These are phyloP conservation scores for Anguilla anguilla DNA, from an alignment of 2,797 vertebrate species.

Conservation along the genomic window DNA sequence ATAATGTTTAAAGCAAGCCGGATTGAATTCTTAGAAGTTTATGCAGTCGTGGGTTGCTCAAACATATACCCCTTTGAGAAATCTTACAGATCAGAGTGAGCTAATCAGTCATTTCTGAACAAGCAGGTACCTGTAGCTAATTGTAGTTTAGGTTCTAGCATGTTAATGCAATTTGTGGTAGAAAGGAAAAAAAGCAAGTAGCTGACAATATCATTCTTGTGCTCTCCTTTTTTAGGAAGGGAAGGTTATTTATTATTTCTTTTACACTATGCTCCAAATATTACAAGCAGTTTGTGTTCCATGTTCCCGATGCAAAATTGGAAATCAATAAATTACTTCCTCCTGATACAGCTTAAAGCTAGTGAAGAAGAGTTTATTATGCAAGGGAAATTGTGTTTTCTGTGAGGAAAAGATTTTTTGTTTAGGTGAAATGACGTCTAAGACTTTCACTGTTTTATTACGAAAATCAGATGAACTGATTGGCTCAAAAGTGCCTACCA, in stretches of 20 bases:
- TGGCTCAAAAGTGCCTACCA: background rate
- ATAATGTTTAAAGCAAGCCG: background rate
- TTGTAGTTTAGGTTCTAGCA: background rate
- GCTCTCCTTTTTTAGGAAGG: background rate
- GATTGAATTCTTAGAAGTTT: background rate
- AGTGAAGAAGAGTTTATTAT: too few relatives aligned
- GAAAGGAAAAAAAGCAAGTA: background rate
- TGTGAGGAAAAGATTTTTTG: background rate
- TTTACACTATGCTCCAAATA: background rate
- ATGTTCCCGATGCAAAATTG: background rate
- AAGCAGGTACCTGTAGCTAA: conserved; percentile 21
- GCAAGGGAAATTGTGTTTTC: background rate
- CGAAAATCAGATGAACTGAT: background rate
- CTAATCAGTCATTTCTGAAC: conserved; percentile 6
- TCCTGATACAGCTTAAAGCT: background rate
- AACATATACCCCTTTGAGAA: background rate
- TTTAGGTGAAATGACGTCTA: background rate
- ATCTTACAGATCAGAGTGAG: background rate
- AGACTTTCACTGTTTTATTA: background rate
- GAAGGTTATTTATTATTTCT: background rate
- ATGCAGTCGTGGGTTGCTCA: background rate
- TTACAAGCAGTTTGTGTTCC: background rate
- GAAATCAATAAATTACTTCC: background rate
- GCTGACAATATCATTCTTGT: background rate
- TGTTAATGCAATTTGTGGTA: background rate